phyloP scores from a whole-genome alignment of 2,113 vertebrate species.

The Amphiprion ocellaris region DNA sequence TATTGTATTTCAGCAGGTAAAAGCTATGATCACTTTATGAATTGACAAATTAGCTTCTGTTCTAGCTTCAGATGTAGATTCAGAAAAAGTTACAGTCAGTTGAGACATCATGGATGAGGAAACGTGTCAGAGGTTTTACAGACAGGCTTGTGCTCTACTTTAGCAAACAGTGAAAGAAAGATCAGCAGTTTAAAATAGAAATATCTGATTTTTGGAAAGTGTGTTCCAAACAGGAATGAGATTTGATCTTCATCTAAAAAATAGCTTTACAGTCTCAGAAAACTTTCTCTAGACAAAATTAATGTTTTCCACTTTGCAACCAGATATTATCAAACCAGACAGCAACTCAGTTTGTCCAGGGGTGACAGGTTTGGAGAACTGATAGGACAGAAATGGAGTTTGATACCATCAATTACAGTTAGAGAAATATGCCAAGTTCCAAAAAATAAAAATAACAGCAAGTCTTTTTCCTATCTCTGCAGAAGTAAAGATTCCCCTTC shows the following conservation, averaged over 20 bases:
- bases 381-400: slow-evolving; percentile 17
- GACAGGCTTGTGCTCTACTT: slow-evolving; percentile 10
- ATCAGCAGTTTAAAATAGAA: slow-evolving; percentile 32
- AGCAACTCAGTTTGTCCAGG: slow-evolving; percentile 3
- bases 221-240: slow-evolving; percentile 11
- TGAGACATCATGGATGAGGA: slow-evolving; percentile 18
- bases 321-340: slow-evolving; percentile 30
- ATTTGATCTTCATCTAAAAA: slow-evolving; percentile 28
- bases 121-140: background rate
- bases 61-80: slow-evolving; percentile 21
- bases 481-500: slow-evolving; percentile 21
- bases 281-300: slow-evolving; percentile 22
- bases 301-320: slow-evolving; percentile 31
- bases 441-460: background rate
- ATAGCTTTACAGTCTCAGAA: slow-evolving; percentile 6
- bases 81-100: slow-evolving; percentile 13
- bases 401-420: slow-evolving; percentile 23
- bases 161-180: slow-evolving; percentile 15
- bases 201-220: slow-evolving; percentile 33
- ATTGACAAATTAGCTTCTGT: slow-evolving; percentile 17
- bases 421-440: slow-evolving; percentile 10
- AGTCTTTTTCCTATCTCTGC: background rate
- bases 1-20: slow-evolving; percentile 1
- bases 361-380: slow-evolving; percentile 8
- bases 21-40: slow-evolving; percentile 11